Evolutionary conservation across 1,140 invertebrate species (phyloP), one percentile per base, ranked within the genome.

Genomic region (Condylostylus longicornis): DNA sequence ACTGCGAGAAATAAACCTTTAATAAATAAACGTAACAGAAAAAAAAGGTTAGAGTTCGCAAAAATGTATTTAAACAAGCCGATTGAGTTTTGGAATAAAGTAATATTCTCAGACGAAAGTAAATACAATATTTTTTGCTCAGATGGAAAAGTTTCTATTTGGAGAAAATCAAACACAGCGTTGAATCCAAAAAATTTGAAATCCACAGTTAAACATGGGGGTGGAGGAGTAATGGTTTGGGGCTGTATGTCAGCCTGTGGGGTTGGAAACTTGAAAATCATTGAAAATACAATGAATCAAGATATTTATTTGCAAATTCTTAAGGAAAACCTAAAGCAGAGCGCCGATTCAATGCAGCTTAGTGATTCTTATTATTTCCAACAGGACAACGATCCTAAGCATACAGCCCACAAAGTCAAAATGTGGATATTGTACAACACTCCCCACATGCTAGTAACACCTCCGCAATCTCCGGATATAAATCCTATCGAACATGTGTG

Each of bases 131-230:
- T 49, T 18, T 48, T 49, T 18, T 41, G 38, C 18, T 40, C 37
- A 3, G 38, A 51, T 37, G 37, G 43, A 10, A 38, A 23, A 15
- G 9, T 5, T 30, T 17, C 27, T 10, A 43, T 42, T 28, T 47
- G 47, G 42, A 43, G 47, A 13, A 48, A 40, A 32, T 29, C 25
- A 18, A 41, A 45, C 23, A 37, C 44, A 35, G 41, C 41, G 1
- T 33, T 45, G n/a, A 33, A 44, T 17, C 43, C 43, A 14, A 25
- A 46, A 37, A 47, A 53, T 42, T 43, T 50, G 21, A 37, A 40
- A 17, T 14, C 45, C 18, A 64, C 62, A 3, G 49, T 64, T 4
- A 64, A 64, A 38, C 50, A 61, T 38, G 48, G 54, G 30, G 49
- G 53, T 20, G 48, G 51, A 19, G 35, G 23, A 23, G 31, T 54